Evolutionary conservation across 2,113 vertebrate genomes (phyloP).

Genomic region (Psilopogon haemacephalus): DNA sequence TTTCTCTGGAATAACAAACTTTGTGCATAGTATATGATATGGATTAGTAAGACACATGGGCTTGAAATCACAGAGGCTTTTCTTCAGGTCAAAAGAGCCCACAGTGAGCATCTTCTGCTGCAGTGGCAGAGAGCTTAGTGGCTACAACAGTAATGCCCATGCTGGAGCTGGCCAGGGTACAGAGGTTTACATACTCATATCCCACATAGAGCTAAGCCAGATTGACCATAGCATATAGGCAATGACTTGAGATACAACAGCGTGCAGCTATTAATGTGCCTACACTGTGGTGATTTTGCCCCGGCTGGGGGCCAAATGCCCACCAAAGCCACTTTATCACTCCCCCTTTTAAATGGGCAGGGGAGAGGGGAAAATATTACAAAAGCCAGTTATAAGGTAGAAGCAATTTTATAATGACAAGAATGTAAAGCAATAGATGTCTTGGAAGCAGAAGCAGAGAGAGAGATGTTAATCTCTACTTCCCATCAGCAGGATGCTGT

Average conservation of each 20-base stretch:
- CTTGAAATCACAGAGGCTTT: background rate
- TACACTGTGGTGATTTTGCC: too few species aligned
- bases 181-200: background rate
- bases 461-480: too few species aligned
- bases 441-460: too few species aligned
- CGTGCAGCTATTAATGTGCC: background rate
- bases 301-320: too few species aligned
- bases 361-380: too few species aligned
- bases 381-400: too few species aligned
- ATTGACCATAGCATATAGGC: rapidly evolving
- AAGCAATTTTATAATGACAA: too few species aligned
- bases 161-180: background rate
- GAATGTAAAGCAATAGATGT: too few species aligned
- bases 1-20: background rate
- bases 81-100: background rate
- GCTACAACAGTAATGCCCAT: background rate
- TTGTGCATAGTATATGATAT: rapidly evolving
- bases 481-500: too few species aligned
- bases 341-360: too few species aligned
- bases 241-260: background rate
- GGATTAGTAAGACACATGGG: background rate
- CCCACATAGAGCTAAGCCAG: background rate
- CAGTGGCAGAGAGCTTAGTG: background rate
- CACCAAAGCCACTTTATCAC: too few species aligned
- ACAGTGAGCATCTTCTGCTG: background rate